Evolutionary conservation across 2,113 vertebrate species (phyloP), one percentile per base, ranked within the genome.

Genomic region (Pollachius pollachius): DNA sequence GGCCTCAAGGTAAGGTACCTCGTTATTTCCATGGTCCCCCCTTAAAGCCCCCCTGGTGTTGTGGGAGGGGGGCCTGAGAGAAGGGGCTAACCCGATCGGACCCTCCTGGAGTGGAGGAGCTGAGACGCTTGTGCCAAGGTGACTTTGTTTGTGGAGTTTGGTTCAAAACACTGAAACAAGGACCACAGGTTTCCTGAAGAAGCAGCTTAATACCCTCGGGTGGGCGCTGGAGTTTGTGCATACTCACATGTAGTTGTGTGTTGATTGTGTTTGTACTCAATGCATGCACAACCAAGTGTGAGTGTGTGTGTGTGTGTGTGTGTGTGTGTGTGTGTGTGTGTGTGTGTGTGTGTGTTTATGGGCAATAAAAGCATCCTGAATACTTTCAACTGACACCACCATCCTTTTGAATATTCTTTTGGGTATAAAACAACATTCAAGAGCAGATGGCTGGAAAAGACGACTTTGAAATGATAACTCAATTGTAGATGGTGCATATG

Each of bases 1-100:
- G 54, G 63, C 78, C 62, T 76, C 78, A 83, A 86, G 84, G 81
- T 71, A 81, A 86, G 84, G 81, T 71, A 73, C 65, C 84, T 84
- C 52, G 64, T 90, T 86, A 85, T 75, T 80, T 83, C 85, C 72
- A 84, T 34, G 62, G 73, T 19, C 67, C 77, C 54, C 80, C n/a
- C 59, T 83, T 81, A 76, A 79, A 83, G 76, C 78, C 34, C 52
- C 52, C 0, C 15, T 27, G 71, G 48, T 66, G 80, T 74, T 18
- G 1, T 0, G 25, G 61, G 56, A 19, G 56, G 56, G 56, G 17
- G 74, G 69, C 60, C 1, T 30, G 16, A 15, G 19, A 52, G 62
- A 67, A 75, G 62, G 56, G 69, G 37, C 64, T 65, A 15, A 19
- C 73, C 71, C 74, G 68, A 21, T 11, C 69, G 70, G 77, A 72